Evolutionary conservation across 2,888 invertebrate genomes (phyloP), one percentile per base, ranked within the genome.

Genomic region (Sarcophaga subvicina): DNA sequence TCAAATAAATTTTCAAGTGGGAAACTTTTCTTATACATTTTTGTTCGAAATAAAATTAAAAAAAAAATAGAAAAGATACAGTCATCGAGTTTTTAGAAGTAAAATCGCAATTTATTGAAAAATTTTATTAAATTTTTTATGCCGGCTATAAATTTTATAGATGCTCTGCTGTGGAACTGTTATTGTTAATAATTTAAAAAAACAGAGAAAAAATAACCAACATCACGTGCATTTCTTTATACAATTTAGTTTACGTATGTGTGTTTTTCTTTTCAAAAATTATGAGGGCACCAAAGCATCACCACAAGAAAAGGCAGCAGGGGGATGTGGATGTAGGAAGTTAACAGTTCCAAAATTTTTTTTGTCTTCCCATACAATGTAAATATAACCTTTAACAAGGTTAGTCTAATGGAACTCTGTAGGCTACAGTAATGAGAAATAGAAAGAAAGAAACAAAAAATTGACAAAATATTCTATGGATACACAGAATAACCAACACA

Each of bases 361-460:
- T 79, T 6, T 60, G 5, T 17, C 25, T 11, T 71, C 10, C 27
- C 5, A n/a, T 66, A 37, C 3, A 59, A 79, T 71, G 83, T 72
- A 72, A n/a, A 66, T 86, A 86, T 90, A 89, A 91, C 92, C 91
- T 92, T 90, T 89, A 88, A 54, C 89, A 91, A 92, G 92, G 92
- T 92, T 90, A 90, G 88, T 88, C 91, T 89, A 90, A 90, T 92
- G 75, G 66, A 83, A 83, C 66, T 73, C 11, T 62, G 27, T 59
- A 72, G 78, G 47, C 27, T 45, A 67, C 10, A 80, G 60, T n/a
- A 37, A 12, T 49, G 54, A 37, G 25, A 75, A 25, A 70, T 37
- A 77, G 66, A 63, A 37, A 69, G 63, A 83, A 78, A 70, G 14
- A 62, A 20, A 27, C 49, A 79, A 63, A 60, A 83, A 78, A 64